Percentiles rank a stretch among this genome's conserved stretches.
Conservation (phyloP, 2,888 invertebrate species). For the Orthosia cruda region DNA sequence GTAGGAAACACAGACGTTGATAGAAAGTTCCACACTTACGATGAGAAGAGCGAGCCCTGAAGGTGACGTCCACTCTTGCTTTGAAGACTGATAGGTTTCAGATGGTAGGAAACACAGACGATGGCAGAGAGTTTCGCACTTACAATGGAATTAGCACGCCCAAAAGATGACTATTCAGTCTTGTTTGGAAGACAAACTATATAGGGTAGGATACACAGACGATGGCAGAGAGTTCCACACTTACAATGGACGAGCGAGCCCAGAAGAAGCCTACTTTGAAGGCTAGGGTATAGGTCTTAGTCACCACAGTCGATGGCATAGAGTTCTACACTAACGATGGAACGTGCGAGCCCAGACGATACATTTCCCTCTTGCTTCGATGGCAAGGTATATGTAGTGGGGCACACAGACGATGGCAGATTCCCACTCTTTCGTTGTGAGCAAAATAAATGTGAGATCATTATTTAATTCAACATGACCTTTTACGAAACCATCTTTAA, state of each 20-base stretch:
- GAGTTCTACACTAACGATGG: no score
- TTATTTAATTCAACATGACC: constrained; percentile 26
- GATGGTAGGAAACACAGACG: neutral
- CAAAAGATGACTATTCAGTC: no score
- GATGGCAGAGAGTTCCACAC: no score
- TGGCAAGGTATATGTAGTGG: neutral
- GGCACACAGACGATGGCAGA: neutral
- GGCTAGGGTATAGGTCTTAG: no score
- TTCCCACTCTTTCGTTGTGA: neutral
- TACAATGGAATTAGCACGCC: no score
- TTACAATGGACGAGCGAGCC: neutral
- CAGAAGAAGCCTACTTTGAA: neutral
- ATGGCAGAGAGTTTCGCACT: neutral
- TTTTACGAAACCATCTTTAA: constrained; percentile 28
- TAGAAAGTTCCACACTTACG: no score
- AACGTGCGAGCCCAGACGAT: neutral
- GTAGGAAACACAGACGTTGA: no score
- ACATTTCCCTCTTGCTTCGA: neutral
- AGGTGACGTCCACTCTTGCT: neutral
- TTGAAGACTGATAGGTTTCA: neutral
- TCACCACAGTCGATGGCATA: no score
- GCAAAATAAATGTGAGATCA: neutral
- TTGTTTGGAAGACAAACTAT: no score
- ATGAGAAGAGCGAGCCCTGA: neutral
- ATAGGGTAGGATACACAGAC: no score